Evolutionary conservation across 92 coral and sea anemone species (phyloP), one percentile per base, ranked within the genome.

Genomic region (Umimayanthus chanpuru): DNA sequence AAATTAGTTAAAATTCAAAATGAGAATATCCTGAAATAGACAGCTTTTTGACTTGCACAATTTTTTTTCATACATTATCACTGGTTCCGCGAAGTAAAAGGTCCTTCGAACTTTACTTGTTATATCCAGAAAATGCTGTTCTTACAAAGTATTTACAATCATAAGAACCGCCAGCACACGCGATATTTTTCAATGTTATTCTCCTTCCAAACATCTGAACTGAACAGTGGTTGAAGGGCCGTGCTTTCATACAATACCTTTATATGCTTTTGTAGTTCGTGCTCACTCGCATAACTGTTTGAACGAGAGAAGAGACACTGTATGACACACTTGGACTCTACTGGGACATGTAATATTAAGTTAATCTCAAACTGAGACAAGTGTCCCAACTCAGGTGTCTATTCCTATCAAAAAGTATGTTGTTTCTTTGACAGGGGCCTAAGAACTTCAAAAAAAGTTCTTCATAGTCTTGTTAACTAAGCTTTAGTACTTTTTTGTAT

Each of bases 281-380:
- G 96, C 89, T 95, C 98, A 95, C 94, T 92, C 91, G 96, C 93
- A 91, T 80, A 93, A 95, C 98, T 95, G 98, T 95, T 95, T 89
- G 87, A 95, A 95, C 87, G 94, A 93, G 98, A 95, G 98, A 95
- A 94, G 94, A 93, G 92, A 95, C 90, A 93, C 79, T 91, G 92
- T 95, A 93, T 93, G 93, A 93, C 93, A 94, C 91, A 90, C 91
- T 93, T 94, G 95, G 53, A 85, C 79, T 90, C 81, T 83, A 88
- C 61, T 65, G 61, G 74, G 73, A 80, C 79, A 85, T 72, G 78
- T 85, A 84, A 88, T 29, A 78, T 85, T 82, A 50, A 86, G 71
- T 66, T 77, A 64, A 82, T 29, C 66, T 85, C 83, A 71, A 61
- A 76, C 72, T 16, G 84, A 78, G 9, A 44, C 81, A 78, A 43